Evolutionary conservation across 1,140 invertebrate genomes (phyloP), one percentile per base, ranked within the genome.

Genomic region (Philotrypesis tridentata): DNA sequence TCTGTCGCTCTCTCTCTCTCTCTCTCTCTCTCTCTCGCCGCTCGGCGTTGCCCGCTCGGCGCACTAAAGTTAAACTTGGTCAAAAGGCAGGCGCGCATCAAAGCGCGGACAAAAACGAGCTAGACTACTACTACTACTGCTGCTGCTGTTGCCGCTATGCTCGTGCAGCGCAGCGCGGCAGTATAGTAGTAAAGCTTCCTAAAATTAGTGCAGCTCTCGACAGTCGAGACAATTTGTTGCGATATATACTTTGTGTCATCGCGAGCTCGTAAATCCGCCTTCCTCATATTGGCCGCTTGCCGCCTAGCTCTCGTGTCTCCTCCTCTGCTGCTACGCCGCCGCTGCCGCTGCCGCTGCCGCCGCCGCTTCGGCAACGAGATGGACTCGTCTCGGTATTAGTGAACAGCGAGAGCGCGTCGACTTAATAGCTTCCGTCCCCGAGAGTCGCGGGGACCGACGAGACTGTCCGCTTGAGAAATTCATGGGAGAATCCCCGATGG

Each of bases 121-220:
- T 43, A 37, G n/a, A 9, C 33, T 37, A 37, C 33, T 37, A 37
- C 33, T 37, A n/a, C n/a, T n/a, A n/a, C n/a, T n/a, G n/a, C n/a
- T n/a, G n/a, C n/a, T n/a, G n/a, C n/a, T n/a, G n/a, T n/a, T n/a
- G n/a, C n/a, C n/a, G n/a, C n/a, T n/a, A n/a, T n/a, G n/a, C n/a
- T n/a, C n/a, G n/a, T n/a, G n/a, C n/a, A n/a, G n/a, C n/a, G n/a
- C n/a, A n/a, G n/a, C 33, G 33, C 33, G 48, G 23, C n/a, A 48
- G 48, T 12, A 31, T 12, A n/a, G 60, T 25, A 82, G 25, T 81
- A 84, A 83, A 87, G 85, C 83, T 25, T 77, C 75, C 83, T 85
- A 85, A 80, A 72, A 84, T 83, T 84, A 79, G 76, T 68, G 73
- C 68, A 65, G 73, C 65, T 55, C n/a, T 55, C n/a, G 65, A 77